Percentiles rank a stretch among this genome's conserved stretches.
These are phyloP conservation scores for Stichodactyla mertensii DNA, from an alignment of 64 coral and sea anemone species.

Conservation along the genomic window DNA sequence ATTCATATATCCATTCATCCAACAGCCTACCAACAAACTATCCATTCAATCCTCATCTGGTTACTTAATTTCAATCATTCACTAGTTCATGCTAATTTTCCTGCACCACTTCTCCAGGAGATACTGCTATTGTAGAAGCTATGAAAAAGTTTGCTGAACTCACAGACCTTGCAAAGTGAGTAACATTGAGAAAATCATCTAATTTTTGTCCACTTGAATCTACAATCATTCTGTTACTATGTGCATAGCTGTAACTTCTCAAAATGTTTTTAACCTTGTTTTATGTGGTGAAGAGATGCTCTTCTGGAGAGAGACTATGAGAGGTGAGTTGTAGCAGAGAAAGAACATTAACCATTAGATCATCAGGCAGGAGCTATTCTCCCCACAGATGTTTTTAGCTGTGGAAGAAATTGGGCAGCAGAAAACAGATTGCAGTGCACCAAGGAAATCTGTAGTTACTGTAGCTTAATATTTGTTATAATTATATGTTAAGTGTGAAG, in stretches of 20 bases:
- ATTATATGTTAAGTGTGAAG: too few species aligned
- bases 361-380: neutral
- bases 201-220: neutral
- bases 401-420: too few species aligned
- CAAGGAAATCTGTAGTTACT: too few species aligned
- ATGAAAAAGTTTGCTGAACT: slow-evolving; percentile 35
- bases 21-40: too few species aligned
- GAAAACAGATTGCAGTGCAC: too few species aligned
- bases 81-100: neutral
- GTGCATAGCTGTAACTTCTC: neutral
- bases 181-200: neutral
- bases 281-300: slow-evolving; percentile 12
- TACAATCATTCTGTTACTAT: neutral
- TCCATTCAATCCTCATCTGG: neutral
- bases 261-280: neutral
- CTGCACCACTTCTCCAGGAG: neutral
- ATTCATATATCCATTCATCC: too few species aligned
- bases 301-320: slow-evolving; percentile 19
- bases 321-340: neutral
- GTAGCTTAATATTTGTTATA: too few species aligned
- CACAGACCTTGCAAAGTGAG: slow-evolving; percentile 35
- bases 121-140: slow-evolving; percentile 16
- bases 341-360: neutral
- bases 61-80: too few species aligned
- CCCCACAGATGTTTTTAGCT: too few species aligned